Percentiles rank a stretch among this genome's conserved stretches.
These are phyloP conservation scores for Boloria euphrosyne DNA, from an alignment of 2,888 invertebrate species.

Conservation along the genomic window DNA sequence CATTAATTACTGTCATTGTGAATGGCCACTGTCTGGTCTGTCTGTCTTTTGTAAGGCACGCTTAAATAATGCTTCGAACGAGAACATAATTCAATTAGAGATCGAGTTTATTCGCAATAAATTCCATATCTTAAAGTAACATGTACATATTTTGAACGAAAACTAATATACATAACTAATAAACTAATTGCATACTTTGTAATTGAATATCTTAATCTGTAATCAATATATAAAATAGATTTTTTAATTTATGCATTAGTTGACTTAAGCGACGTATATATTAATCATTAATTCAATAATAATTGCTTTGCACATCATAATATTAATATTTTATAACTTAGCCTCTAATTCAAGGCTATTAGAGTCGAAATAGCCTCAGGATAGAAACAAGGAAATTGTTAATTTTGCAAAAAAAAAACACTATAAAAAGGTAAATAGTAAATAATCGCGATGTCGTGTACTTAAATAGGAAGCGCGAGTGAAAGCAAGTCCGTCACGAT, in stretches of 20 bases:
- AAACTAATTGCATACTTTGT: too few relatives aligned
- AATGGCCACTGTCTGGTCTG: conserved; percentile 4
- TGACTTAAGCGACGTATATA: conserved; percentile 5
- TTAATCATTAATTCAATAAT: neutral
- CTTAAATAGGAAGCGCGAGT: conserved; percentile 41
- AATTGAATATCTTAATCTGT: too few relatives aligned
- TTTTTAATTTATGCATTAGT: conserved; percentile 1
- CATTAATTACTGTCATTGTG: conserved; percentile 18
- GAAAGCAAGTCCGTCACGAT: conserved; percentile 41
- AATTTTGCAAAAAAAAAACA: conserved; percentile 22
- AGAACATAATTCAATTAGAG: too few relatives aligned
- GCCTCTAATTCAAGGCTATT: conserved; percentile 9
- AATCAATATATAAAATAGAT: too few relatives aligned
- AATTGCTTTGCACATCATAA: neutral
- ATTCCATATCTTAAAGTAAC: too few relatives aligned
- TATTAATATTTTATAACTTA: neutral
- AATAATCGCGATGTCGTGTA: conserved; percentile 42
- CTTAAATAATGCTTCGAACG: too few relatives aligned
- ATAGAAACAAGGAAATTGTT: conserved; percentile 16
- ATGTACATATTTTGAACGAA: too few relatives aligned
- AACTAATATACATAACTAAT: too few relatives aligned
- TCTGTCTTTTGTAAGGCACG: neutral
- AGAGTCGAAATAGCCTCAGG: conserved; percentile 10
- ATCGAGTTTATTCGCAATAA: too few relatives aligned
- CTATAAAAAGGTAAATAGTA: conserved; percentile 19